Evolutionary conservation across 2,797 vertebrate genomes (phyloP).

Genomic region (Melanotaenia trifasciata): DNA sequence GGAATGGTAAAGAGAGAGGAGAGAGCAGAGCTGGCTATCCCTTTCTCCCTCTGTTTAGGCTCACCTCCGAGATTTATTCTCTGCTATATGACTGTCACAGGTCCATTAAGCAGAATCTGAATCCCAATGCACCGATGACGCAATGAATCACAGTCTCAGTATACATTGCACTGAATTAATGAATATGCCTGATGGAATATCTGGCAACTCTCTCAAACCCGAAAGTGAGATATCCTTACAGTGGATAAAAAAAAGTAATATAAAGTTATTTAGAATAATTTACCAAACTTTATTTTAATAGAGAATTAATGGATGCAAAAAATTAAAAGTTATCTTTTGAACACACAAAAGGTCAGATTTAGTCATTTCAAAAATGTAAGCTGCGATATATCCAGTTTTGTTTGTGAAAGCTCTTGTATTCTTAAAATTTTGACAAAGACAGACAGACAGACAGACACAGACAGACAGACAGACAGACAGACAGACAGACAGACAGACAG

Average conservation of each 20-base stretch:
- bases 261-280: conserved; percentile 30
- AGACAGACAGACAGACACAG: too few relatives aligned
- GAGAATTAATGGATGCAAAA: conserved; percentile 3
- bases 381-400: too few relatives aligned
- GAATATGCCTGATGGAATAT: conserved; percentile 25
- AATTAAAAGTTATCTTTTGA: not conserved
- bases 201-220: conserved; percentile 22
- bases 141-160: conserved; percentile 28
- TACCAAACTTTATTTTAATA: conserved; percentile 17
- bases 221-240: conserved; percentile 2
- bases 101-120: conserved; percentile 38
- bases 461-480: too few relatives aligned
- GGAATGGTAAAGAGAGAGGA: conserved; percentile 25
- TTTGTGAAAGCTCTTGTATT: too few relatives aligned
- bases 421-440: too few relatives aligned
- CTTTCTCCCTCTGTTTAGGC: conserved; percentile 5
- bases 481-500: too few relatives aligned
- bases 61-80: conserved; percentile 38
- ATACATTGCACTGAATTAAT: conserved; percentile 16
- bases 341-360: conserved; percentile 1
- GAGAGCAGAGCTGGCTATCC: conserved; percentile 1
- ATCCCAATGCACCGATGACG: conserved; percentile 18
- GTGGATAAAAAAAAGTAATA: conserved; percentile 19
- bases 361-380: too few relatives aligned
- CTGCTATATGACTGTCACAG: conserved; percentile 25